Percentiles rank a stretch among this genome's conserved stretches.
Evolutionary conservation across 2,888 invertebrate species (phyloP).

Genomic region (Cybosia mesomella): DNA sequence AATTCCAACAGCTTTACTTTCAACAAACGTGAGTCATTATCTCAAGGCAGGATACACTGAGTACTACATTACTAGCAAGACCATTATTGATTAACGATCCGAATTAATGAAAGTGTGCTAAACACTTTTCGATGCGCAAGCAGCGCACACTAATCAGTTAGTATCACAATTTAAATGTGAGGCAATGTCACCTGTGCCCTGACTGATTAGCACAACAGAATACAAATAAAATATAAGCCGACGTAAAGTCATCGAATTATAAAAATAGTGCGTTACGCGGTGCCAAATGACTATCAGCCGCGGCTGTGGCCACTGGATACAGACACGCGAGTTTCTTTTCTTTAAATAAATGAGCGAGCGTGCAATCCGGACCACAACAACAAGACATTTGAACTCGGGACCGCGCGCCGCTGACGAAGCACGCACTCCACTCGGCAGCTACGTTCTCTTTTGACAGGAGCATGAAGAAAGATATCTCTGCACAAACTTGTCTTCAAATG

Average conservation of each 20-base stretch:
- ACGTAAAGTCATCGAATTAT: conserved; percentile 31
- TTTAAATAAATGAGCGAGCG: conserved; percentile 16
- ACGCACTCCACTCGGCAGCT: too few relatives aligned
- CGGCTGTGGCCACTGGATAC: neutral
- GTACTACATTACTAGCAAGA: conserved; percentile 3
- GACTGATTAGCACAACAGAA: conserved; percentile 24
- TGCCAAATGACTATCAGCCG: conserved; percentile 40
- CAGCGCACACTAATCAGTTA: neutral
- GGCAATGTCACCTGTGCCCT: conserved; percentile 12
- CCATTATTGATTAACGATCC: neutral
- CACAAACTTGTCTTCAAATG: too few relatives aligned
- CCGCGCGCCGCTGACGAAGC: too few relatives aligned
- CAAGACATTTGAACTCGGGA: too few relatives aligned
- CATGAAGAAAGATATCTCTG: too few relatives aligned
- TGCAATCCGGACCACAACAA: too few relatives aligned
- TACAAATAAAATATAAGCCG: conserved; percentile 38
- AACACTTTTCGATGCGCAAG: neutral
- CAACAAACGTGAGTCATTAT: conserved; percentile 14
- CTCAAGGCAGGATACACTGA: conserved; percentile 2
- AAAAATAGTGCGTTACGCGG: conserved; percentile 42
- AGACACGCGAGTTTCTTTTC: neutral
- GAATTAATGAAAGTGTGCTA: neutral
- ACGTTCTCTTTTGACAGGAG: too few relatives aligned
- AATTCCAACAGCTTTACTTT: conserved; percentile 29
- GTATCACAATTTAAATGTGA: neutral